Evolutionary conservation across 2,888 invertebrate genomes (phyloP).

Genomic region (Rugalucina vietnamica): DNA sequence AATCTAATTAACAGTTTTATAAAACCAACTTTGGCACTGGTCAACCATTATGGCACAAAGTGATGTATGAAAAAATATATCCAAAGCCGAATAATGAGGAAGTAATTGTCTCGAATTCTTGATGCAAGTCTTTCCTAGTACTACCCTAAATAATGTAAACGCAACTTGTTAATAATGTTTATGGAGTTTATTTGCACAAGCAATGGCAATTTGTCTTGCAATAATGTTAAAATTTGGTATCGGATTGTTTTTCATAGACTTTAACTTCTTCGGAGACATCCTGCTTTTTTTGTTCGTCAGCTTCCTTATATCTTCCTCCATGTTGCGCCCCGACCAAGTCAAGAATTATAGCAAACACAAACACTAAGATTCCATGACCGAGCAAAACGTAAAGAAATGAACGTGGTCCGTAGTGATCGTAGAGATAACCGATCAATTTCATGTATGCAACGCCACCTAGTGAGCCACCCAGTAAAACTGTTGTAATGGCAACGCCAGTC

Average conservation of each 20-base stretch:
- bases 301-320: background rate
- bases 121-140: background rate
- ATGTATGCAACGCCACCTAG: slow-evolving; percentile 70
- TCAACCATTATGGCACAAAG: no score
- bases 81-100: background rate
- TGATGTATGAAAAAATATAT: background rate
- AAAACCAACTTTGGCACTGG: no score
- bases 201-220: background rate
- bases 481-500: slow-evolving; percentile 69
- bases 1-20: no score
- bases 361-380: slow-evolving; percentile 58
- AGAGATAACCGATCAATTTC: slow-evolving; percentile 69
- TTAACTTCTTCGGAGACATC: background rate
- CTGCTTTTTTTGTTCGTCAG: no score
- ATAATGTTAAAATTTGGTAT: background rate
- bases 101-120: background rate
- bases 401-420: slow-evolving; percentile 63
- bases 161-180: background rate
- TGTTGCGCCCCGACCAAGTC: slow-evolving; percentile 52
- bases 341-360: slow-evolving; percentile 54
- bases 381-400: slow-evolving; percentile 67
- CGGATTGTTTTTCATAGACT: background rate
- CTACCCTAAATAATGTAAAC: background rate
- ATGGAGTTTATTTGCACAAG: no score
- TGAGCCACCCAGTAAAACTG: slow-evolving; percentile 67